Evolutionary conservation across 2,797 vertebrate species (phyloP).

Genomic region (Anableps anableps): DNA sequence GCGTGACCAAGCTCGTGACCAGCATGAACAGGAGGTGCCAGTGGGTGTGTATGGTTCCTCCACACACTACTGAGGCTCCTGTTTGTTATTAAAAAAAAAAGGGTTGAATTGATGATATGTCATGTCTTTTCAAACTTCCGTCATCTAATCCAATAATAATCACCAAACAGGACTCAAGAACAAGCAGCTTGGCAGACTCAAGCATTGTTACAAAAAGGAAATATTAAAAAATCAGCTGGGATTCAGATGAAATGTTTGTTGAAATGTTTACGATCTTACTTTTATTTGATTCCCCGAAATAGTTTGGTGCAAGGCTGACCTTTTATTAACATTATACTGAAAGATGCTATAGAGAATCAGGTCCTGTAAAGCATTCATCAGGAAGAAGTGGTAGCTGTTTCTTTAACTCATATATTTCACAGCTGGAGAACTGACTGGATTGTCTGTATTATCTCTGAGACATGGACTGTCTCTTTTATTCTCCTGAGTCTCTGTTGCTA

Average conservation of each 20-base stretch:
- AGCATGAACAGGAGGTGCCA: not conserved
- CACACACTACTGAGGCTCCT: not conserved
- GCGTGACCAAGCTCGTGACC: not conserved
- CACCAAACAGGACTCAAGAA: not conserved
- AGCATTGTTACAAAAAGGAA: not conserved
- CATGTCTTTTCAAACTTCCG: not conserved
- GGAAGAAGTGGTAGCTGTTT: not conserved
- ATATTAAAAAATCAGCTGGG: not conserved
- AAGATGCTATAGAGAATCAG: not conserved
- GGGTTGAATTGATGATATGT: not conserved
- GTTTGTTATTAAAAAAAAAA: not conserved
- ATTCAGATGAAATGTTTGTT: not conserved
- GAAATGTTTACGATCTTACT: not conserved
- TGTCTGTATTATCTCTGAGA: conserved; percentile 11
- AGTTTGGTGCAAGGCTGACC: not conserved
- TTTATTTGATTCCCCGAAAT: not conserved
- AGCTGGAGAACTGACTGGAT: not conserved
- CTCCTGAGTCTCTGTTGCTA: conserved; percentile 29
- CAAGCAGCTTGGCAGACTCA: not conserved
- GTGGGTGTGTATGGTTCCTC: not conserved
- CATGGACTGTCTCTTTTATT: conserved; percentile 19
- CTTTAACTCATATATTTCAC: not conserved
- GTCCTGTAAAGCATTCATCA: not conserved
- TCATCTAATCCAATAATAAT: not conserved
- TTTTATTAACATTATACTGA: not conserved